These are phyloP conservation scores for Drosophila tani DNA, from an alignment of 1,140 invertebrate species.

Conservation along the genomic window DNA sequence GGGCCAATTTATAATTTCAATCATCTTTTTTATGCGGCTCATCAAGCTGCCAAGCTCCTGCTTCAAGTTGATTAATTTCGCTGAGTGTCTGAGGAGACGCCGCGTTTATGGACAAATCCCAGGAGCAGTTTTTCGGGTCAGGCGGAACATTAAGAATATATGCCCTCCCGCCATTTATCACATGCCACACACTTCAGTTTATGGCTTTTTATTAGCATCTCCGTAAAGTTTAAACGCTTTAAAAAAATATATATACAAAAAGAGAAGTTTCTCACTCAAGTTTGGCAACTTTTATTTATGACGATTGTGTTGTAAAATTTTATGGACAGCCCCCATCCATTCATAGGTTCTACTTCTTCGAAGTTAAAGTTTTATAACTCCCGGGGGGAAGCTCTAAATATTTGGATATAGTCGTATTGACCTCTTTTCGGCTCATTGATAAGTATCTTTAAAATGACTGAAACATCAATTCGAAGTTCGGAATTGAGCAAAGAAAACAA, in stretches of 20 bases:
- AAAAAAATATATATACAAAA: constrained; percentile 4
- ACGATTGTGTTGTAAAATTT: constrained; percentile 49
- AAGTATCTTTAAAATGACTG: constrained; percentile 6
- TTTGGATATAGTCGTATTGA: background rate
- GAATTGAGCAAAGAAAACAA: constrained; percentile 10
- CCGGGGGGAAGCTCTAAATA: constrained; percentile 9
- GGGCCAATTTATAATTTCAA: constrained; percentile 29
- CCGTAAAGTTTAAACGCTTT: constrained; percentile 35
- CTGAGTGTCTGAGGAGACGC: constrained; percentile 39
- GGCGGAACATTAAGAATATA: constrained; percentile 14
- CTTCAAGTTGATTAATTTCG: constrained; percentile 50
- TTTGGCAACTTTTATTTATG: constrained; percentile 32
- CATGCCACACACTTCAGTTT: constrained; percentile 44
- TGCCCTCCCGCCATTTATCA: constrained; percentile 35
- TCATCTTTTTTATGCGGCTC: constrained; percentile 20
- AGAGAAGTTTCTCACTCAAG: constrained; percentile 6
- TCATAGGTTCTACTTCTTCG: constrained; percentile 10
- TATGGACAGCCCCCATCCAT: constrained; percentile 11
- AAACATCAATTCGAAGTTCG: constrained; percentile 6
- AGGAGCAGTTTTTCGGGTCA: constrained; percentile 44
- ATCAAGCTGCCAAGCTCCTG: constrained; percentile 11
- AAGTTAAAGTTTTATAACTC: constrained; percentile 34
- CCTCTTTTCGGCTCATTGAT: constrained; percentile 1
- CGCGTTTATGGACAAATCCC: constrained; percentile 55
- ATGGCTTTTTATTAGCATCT: constrained; percentile 48